Base-by-base conservation (phyloP, 2,113 vertebrate genomes). In the Odontophorus gujanensis region DNA sequence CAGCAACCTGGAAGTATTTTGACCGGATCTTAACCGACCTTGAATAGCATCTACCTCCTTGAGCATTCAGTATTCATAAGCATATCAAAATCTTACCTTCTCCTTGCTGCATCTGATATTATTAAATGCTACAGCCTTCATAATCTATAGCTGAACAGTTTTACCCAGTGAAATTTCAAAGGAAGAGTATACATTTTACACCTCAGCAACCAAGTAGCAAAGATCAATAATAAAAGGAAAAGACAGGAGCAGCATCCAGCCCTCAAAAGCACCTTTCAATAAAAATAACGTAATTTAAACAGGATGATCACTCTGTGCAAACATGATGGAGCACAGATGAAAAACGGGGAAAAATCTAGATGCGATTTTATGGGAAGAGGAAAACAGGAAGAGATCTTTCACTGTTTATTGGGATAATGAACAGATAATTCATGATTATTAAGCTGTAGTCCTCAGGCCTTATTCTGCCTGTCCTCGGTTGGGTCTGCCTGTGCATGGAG, bases 381-480 rank as follows among this genome's bases (percentile, higher is more conserved):
- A 91, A 89, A 92, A 19, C 53, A 92, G 89, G 80, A 93, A 92
- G 93, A 95, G 43, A 95, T 95, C 92, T 93, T 92, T 96, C 87
- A 92, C 85, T 88, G 26, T 96, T 96, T 95, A 91, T 97, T 95
- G 74, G 62, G 65, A 86, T 96, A 97, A 95, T 92, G 85, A 95
- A 86, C 85, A 93, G 87, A 93, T 96, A 93, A 91, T 94, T 96
- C 68, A 85, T 84, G 48, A 95, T 94, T 93, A 96, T 95, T 93
- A 91, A 95, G 72, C 57, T 83, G 76, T 92, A 94, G 79, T 57
- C 51, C 79, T 90, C 62, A 81, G 88, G 87, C 45, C 82, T 76
- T 36, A 8, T 91, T 81, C 76, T 93, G 82, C 69, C 6, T n/a
- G 71, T 76, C 55, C 68, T 63, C 5, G 1, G 18, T 25, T 82